Evolutionary conservation across 2,888 invertebrate species (phyloP), one percentile per base, ranked within the genome.

Genomic region (Melinaea menophilus): DNA sequence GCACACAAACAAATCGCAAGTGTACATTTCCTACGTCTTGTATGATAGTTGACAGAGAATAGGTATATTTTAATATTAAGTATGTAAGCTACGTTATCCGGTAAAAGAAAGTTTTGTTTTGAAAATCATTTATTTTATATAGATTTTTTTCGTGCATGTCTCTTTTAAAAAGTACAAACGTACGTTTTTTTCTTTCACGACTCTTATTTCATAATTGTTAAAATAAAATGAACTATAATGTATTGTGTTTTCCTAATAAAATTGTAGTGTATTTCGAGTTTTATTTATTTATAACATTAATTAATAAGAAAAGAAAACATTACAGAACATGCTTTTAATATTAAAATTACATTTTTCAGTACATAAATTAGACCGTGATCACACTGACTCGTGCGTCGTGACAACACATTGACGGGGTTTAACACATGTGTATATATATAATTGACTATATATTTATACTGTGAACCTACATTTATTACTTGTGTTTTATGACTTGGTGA

Each of bases 231-330:
- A 82, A 84, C 70, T 85, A 84, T 84, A 81, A 85, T 85, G 87
- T 85, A 88, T 84, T 86, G 88, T 87, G 88, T 89, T 88, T 88
- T 87, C 85, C 82, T 89, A 88, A 88, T 89, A 88, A 88, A 77
- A 70, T 79, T 79, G 86, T 88, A 88, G 87, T 79, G 77, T 82
- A 84, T 46, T 69, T 74, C 75, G 81, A 37, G 75, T 87, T 86
- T 88, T 66, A 82, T 82, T 86, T 77, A 48, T 35, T 51, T 12
- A n/a, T 48, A 3, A 12, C 37, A 41, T 35, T 34, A 4, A 56
- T 58, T 3, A 12, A 47, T 12, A 51, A 51, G 22, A 51, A 11
- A 22, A 55, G n/a, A n/a, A 59, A 22, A 3, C 3, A 9, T 9
- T 9, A 35, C 60, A 55, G 31, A 22, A n/a, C 33, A 35, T 41